These are phyloP conservation scores for Parascotia fuliginaria DNA, from an alignment of 2,888 invertebrate species.

Conservation along the genomic window DNA sequence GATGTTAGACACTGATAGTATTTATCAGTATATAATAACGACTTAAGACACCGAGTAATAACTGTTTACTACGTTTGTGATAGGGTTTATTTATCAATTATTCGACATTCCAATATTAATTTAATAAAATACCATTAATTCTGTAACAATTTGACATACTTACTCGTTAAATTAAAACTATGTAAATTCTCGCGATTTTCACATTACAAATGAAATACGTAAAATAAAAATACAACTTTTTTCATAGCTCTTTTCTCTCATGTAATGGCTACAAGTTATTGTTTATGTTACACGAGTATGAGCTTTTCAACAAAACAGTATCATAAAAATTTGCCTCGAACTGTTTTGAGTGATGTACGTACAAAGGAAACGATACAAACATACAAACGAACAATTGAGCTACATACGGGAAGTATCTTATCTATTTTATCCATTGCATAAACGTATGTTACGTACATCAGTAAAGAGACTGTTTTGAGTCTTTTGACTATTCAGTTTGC, in stretches of 20 bases:
- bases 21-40: constrained; percentile 31
- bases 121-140: neutral
- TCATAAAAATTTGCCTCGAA: constrained; percentile 11
- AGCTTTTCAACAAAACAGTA: constrained; percentile 17
- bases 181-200: constrained; percentile 7
- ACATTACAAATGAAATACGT: constrained; percentile 16
- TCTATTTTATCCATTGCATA: neutral
- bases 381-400: neutral
- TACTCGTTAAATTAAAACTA: no score
- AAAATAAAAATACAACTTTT: constrained; percentile 19
- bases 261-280: constrained; percentile 17
- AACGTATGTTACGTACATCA: neutral
- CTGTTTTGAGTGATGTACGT: constrained; percentile 7
- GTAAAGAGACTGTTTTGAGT: neutral
- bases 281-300: constrained; percentile 15
- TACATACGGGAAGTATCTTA: neutral
- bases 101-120: constrained; percentile 5
- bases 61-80: constrained; percentile 13
- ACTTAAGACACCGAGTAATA: constrained; percentile 17
- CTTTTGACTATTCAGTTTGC: constrained; percentile 4
- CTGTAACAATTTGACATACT: neutral
- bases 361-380: constrained; percentile 2
- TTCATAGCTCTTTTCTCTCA: constrained; percentile 13
- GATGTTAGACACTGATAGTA: constrained; percentile 20
- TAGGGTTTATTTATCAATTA: constrained; percentile 9